Percentiles rank a stretch among this genome's conserved stretches.
phyloP scores from a whole-genome alignment of 23 tunicate genomes.

The Halocynthia roretzi region DNA sequence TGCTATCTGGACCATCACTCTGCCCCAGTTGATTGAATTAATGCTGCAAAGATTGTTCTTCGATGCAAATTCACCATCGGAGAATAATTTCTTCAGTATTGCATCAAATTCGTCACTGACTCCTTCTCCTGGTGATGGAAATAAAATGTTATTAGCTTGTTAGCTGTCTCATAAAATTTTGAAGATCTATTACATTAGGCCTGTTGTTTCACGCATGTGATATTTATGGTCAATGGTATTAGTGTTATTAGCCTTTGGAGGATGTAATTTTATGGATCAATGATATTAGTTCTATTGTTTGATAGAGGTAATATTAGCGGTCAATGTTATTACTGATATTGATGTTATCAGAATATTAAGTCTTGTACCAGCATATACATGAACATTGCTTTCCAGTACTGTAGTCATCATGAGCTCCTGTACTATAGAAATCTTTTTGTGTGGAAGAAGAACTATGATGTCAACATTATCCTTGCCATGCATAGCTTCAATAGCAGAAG shows the following conservation, averaged over 20 bases:
- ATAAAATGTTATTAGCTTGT: no score
- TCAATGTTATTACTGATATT: neutral
- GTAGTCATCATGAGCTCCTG: slow-evolving; percentile 85
- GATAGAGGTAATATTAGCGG: neutral
- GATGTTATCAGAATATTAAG: neutral
- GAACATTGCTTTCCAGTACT: slow-evolving; percentile 33
- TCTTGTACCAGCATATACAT: slow-evolving; percentile 64
- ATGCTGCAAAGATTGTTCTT: slow-evolving; percentile 49
- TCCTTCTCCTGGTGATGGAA: slow-evolving; percentile 25
- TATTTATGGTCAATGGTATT: neutral
- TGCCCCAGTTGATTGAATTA: slow-evolving; percentile 78
- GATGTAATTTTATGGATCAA: neutral
- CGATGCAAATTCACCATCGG: slow-evolving; percentile 31
- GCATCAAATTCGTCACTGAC: slow-evolving; percentile 44
- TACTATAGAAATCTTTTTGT: slow-evolving; percentile 31
- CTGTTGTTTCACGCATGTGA: neutral
- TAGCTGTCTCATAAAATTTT: neutral
- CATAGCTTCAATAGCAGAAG: slow-evolving; percentile 51
- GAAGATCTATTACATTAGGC: neutral
- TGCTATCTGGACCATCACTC: slow-evolving; percentile 77
- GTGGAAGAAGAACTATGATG: slow-evolving; percentile 54
- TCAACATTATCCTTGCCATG: slow-evolving; percentile 31
- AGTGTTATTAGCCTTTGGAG: neutral
- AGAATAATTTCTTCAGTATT: slow-evolving; percentile 3
- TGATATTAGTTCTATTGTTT: neutral